A percentile compares a stretch with the other conserved stretches of the same genome.
phyloP scores from a whole-genome alignment of 2,888 invertebrate species.

The Trissolcus brochymenae region DNA sequence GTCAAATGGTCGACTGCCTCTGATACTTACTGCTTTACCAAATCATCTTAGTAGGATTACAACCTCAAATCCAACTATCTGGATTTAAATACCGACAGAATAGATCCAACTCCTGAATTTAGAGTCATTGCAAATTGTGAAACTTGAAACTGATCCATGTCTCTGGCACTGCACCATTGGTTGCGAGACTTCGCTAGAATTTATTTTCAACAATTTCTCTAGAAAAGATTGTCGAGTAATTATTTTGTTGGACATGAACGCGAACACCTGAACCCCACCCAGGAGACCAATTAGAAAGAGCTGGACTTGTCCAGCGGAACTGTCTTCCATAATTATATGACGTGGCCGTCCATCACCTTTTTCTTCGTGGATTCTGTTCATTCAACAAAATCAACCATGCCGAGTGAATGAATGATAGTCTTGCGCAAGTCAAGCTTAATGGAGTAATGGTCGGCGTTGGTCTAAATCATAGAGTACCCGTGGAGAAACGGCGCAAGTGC shows the following conservation, averaged over 20 bases:
- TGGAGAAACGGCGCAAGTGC: conserved; percentile 50
- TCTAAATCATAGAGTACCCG: conserved; percentile 51
- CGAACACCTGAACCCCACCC: conserved; percentile 14
- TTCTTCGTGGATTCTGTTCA: conserved; percentile 42
- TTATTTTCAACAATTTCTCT: too few species aligned
- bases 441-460: conserved; percentile 49
- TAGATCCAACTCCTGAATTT: too few species aligned
- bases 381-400: conserved; percentile 49
- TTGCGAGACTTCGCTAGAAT: too few species aligned
- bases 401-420: conserved; percentile 48
- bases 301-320: conserved; percentile 17
- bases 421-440: conserved; percentile 48
- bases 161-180: too few species aligned
- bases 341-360: conserved; percentile 35
- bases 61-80: too few species aligned
- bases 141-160: too few species aligned
- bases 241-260: not conserved
- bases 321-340: conserved; percentile 45
- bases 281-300: conserved; percentile 29
- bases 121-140: too few species aligned
- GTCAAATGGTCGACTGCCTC: too few species aligned
- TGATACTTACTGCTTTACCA: too few species aligned
- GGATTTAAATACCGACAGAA: too few species aligned
- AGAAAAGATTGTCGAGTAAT: too few species aligned
- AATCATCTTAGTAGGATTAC: too few species aligned